Evolutionary conservation across 2,888 invertebrate species (phyloP).

Genomic region (Netelia fuscicornis): DNA sequence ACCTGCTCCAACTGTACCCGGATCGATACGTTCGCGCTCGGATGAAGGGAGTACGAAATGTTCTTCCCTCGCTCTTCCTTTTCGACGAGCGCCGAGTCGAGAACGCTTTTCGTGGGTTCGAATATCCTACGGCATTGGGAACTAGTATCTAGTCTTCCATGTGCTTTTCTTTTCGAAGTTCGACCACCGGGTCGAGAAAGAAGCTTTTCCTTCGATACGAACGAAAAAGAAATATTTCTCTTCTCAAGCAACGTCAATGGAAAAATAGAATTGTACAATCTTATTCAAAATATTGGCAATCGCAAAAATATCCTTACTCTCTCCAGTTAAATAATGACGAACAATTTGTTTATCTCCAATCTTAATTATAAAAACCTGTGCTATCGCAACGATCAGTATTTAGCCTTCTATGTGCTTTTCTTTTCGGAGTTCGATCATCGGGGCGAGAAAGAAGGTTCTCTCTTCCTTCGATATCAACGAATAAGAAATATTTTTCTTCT

Average conservation of each 20-base stretch:
- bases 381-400: neutral
- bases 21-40: conserved; percentile 46
- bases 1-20: conserved; percentile 59
- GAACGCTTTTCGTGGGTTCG: conserved; percentile 52
- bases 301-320: too few species aligned
- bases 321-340: too few species aligned
- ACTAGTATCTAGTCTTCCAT: neutral
- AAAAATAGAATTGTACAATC: conserved; percentile 1
- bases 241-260: conserved; percentile 13
- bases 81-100: conserved; percentile 48
- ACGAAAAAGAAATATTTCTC: neutral
- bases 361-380: too few species aligned
- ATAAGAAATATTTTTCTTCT: neutral
- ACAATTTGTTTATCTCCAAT: too few species aligned
- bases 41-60: conserved; percentile 32
- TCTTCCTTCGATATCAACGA: neutral
- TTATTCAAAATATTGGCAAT: neutral
- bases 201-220: neutral
- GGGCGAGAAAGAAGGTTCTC: conserved; percentile 6
- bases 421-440: neutral
- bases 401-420: conserved; percentile 11
- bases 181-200: neutral
- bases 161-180: conserved; percentile 4
- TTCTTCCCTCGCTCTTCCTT: conserved; percentile 30
- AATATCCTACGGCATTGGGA: neutral